These are phyloP conservation scores for Dendropsophus ebraccatus DNA, from an alignment of 2,113 vertebrate species.

Conservation along the genomic window DNA sequence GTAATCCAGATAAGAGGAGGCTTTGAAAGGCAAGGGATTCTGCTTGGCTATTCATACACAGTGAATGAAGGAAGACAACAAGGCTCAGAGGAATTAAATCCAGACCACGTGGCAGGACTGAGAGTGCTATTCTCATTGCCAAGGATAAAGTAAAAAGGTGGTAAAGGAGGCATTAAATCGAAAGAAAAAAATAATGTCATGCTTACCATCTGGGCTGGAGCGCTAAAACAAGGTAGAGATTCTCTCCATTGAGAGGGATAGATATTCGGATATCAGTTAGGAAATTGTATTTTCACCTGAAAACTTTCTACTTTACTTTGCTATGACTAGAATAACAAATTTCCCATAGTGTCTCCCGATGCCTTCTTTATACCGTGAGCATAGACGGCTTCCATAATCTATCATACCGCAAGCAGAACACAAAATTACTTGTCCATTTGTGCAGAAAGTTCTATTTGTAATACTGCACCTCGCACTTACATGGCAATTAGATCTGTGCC, in stretches of 20 bases:
- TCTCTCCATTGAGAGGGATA: not conserved
- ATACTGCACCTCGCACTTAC: constrained; percentile 1
- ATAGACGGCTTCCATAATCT: not conserved
- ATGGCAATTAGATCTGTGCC: constrained; percentile 28
- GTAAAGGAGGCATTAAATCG: not conserved
- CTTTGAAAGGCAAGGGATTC: not conserved
- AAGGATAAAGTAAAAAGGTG: not conserved
- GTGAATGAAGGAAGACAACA: not conserved
- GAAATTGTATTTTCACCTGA: not conserved
- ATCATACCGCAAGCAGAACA: constrained; percentile 25
- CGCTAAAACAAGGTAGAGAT: not conserved
- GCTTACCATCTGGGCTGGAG: not conserved
- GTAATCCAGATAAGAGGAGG: not conserved
- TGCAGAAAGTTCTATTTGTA: constrained; percentile 39
- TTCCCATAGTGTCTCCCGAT: not conserved
- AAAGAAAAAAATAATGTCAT: too few relatives aligned
- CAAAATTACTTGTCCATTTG: constrained; percentile 41
- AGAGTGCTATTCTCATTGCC: not conserved
- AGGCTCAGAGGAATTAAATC: not conserved
- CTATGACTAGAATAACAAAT: not conserved
- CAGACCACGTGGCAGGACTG: not conserved
- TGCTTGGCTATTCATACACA: not conserved
- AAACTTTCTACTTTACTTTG: not conserved
- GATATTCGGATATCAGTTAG: not conserved
- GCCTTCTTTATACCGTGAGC: not conserved